These are phyloP conservation scores for Etia nguti DNA, from an alignment of 2,113 vertebrate genomes.

Conservation along the genomic window DNA sequence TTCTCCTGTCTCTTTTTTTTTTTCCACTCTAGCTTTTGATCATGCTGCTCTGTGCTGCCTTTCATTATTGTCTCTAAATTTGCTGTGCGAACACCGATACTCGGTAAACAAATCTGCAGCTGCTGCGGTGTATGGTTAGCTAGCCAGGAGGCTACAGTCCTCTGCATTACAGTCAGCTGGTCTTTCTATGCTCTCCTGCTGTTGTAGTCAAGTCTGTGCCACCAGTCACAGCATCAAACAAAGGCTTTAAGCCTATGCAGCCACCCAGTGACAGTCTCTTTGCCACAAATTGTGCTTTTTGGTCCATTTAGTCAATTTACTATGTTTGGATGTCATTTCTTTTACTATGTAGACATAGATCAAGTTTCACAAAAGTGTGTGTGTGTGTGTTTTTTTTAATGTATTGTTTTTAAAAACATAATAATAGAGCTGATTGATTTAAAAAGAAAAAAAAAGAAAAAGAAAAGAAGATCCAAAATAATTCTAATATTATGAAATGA, in stretches of 20 bases:
- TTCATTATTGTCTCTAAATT: conserved; percentile 35
- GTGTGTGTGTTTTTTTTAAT: background rate
- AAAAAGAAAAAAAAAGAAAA: background rate
- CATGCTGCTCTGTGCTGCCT: conserved; percentile 3
- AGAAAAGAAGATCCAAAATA: background rate
- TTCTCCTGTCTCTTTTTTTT: background rate
- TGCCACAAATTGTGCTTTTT: background rate
- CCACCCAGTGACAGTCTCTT: background rate
- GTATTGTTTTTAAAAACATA: background rate
- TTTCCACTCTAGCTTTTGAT: background rate
- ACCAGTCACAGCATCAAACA: background rate
- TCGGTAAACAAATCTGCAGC: conserved; percentile 27
- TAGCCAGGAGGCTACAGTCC: background rate
- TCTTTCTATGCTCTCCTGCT: background rate
- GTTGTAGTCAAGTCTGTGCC: background rate
- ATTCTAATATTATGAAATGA: background rate
- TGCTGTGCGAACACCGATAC: background rate
- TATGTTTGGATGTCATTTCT: background rate
- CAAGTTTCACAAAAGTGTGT: background rate
- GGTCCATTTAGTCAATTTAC: background rate
- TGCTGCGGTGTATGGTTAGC: background rate
- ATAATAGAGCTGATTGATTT: background rate
- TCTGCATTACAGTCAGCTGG: background rate
- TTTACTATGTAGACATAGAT: background rate
- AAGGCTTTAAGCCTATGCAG: background rate